Conservation (phyloP, 1,140 invertebrate species). For the Panagrolaimus sp. region DNA sequence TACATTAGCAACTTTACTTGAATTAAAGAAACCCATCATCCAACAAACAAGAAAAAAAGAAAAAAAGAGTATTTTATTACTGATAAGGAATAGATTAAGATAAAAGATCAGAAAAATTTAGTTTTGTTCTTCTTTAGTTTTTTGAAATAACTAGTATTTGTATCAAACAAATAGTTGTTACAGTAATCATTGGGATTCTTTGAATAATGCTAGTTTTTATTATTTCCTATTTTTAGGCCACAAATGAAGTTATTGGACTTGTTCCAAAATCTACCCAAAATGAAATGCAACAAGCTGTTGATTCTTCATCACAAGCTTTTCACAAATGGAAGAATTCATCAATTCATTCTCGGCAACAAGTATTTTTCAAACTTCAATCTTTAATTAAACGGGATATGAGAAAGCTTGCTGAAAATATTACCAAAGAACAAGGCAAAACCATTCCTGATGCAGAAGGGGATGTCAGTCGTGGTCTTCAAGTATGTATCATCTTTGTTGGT, state of each 20-base stretch:
- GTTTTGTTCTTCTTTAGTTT: too few relatives aligned
- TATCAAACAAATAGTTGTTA: too few relatives aligned
- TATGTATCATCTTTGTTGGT: slow-evolving; percentile 61
- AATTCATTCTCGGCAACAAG: slow-evolving; percentile 82
- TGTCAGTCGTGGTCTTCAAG: slow-evolving; percentile 88
- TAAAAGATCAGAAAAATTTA: too few relatives aligned
- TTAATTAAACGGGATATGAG: slow-evolving; percentile 72
- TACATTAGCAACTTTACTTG: too few relatives aligned
- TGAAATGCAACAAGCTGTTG: slow-evolving; percentile 86
- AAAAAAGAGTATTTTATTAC: too few relatives aligned
- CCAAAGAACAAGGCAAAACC: slow-evolving; percentile 94
- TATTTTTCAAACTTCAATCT: slow-evolving; percentile 85
- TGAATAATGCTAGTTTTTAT: too few relatives aligned
- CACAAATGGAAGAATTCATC: slow-evolving; percentile 83
- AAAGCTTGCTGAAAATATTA: slow-evolving; percentile 83
- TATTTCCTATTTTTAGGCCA: slow-evolving; percentile 62
- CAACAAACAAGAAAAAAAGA: too few relatives aligned
- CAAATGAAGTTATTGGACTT: slow-evolving; percentile 69
- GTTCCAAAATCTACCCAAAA: slow-evolving; percentile 82
- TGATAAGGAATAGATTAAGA: too few relatives aligned
- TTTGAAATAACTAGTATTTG: too few relatives aligned
- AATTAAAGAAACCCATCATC: too few relatives aligned
- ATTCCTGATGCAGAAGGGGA: slow-evolving; percentile 93
- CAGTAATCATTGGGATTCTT: slow-evolving; percentile 10
- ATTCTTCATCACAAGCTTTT: slow-evolving; percentile 75